Base-by-base conservation (phyloP, 2,113 vertebrate species). In the Sylvia atricapilla region DNA sequence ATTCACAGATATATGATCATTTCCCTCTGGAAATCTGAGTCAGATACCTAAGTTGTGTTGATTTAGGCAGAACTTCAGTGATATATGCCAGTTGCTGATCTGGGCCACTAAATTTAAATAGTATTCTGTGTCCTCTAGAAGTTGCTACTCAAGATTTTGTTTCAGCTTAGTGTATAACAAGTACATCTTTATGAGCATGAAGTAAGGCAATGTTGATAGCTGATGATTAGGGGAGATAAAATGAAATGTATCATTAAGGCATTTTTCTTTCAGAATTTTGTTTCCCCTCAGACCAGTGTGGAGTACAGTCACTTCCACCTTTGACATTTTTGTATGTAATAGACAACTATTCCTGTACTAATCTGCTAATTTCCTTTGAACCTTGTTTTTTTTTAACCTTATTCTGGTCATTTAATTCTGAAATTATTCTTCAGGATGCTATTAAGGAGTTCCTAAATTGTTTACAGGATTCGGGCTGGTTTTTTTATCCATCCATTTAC, bases 1-100 rank as follows among this genome's bases (percentile, higher is more conserved):
- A 87, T 80, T 88, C 84, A 87, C 12, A 87, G 67, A 80, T 50
- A 73, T 14, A 39, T 67, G 43, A 91, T 64, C 15, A 79, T 87
- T 93, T 93, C 35, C 27, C n/a, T 88, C 30, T 91, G 84, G 87
- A 97, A 90, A 90, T 90, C 70, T 95, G 70, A 90, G 81, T 91
- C 91, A 95, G 70, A 93, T 33, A 50, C 46, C 28, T 46, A 49
- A 46, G 23, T 4, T 73, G 14, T 84, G 50, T 90, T 93, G 87
- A 87, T 69, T 93, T 80, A 81, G 77, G 50, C 33, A 93, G 80
- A 93, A 50, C 41, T 95, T 55, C 66, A 77, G 8, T 69, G 59
- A 66, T 39, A 72, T 60, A 86, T 80, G 14, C n/a, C 67, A 80
- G 37, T 22, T 66, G 49, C 53, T 83, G 44, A 85, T 87, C 33